Percentiles rank a stretch among this genome's conserved stretches.
These are phyloP conservation scores for Galerucella nymphaeae DNA, from an alignment of 2,888 invertebrate species.

Conservation along the genomic window DNA sequence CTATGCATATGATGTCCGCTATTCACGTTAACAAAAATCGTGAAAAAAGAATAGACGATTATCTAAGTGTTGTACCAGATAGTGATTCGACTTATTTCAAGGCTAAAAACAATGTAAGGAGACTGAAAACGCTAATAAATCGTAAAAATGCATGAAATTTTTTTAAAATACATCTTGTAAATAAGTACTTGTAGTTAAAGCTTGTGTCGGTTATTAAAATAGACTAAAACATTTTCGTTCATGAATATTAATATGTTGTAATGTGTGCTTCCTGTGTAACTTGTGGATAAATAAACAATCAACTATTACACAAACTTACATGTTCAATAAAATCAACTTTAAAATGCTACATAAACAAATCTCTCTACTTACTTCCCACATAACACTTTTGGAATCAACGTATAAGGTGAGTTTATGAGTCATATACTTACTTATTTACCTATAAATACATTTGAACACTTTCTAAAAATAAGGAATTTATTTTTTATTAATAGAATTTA, in stretches of 20 bases:
- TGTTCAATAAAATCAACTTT: conserved; percentile 5
- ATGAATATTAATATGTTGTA: conserved; percentile 16
- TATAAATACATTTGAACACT: conserved; percentile 19
- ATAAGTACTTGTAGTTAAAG: conserved; percentile 36
- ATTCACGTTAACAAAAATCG: conserved; percentile 61
- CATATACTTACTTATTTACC: conserved; percentile 23
- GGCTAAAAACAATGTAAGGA: conserved; percentile 57
- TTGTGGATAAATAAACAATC: conserved; percentile 13
- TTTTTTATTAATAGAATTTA: conserved; percentile 7
- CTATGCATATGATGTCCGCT: conserved; percentile 79
- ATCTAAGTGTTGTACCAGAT: conserved; percentile 54
- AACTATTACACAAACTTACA: conserved; percentile 20
- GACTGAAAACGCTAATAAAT: conserved; percentile 54
- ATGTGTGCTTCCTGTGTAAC: conserved; percentile 24
- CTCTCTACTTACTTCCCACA: conserved; percentile 45
- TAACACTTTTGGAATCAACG: conserved; percentile 47
- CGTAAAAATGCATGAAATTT: conserved; percentile 55
- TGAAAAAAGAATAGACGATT: conserved; percentile 57
- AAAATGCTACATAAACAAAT: conserved; percentile 33
- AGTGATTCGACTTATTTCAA: conserved; percentile 50
- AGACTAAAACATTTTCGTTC: conserved; percentile 14
- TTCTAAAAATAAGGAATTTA: conserved; percentile 5
- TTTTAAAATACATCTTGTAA: conserved; percentile 31
- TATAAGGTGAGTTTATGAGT: conserved; percentile 48
- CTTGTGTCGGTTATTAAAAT: conserved; percentile 15